Evolutionary conservation across 2,113 vertebrate genomes (phyloP).

Genomic region (Pleuronectes platessa): DNA sequence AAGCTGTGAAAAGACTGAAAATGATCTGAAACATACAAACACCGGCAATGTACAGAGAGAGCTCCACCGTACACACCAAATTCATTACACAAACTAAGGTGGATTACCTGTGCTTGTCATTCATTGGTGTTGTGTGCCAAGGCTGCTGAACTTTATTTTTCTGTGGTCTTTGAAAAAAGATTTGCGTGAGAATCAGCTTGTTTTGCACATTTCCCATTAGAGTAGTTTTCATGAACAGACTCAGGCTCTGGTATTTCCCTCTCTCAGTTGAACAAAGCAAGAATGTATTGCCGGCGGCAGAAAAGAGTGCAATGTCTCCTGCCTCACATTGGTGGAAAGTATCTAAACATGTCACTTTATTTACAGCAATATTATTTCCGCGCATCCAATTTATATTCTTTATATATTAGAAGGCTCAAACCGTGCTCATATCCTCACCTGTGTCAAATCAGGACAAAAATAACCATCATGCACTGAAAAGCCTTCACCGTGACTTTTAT

Average conservation of each 20-base stretch:
- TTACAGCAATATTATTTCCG: background rate
- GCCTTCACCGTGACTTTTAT: background rate
- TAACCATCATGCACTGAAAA: background rate
- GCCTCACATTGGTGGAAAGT: background rate
- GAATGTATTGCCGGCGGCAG: too few species aligned
- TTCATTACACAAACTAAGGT: slow-evolving; percentile 31
- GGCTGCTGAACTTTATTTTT: background rate
- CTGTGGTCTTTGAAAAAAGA: slow-evolving; percentile 20
- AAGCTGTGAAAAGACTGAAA: slow-evolving; percentile 14
- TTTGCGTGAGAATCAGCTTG: slow-evolving; percentile 32
- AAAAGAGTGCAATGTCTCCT: background rate
- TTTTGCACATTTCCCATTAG: slow-evolving; percentile 31
- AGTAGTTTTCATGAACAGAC: background rate
- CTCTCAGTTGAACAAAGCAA: too few species aligned
- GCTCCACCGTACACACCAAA: slow-evolving; percentile 9
- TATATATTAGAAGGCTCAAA: background rate
- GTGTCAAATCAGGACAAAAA: background rate
- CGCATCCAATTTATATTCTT: background rate
- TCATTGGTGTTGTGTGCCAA: slow-evolving; percentile 15
- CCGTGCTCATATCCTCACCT: background rate
- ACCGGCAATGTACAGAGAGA: background rate
- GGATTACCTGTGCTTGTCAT: slow-evolving; percentile 41
- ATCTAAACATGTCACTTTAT: background rate
- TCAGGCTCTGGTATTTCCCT: background rate
- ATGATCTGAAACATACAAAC: slow-evolving; percentile 10